Evolutionary conservation across 2,888 invertebrate species (phyloP), one percentile per base, ranked within the genome.

Genomic region (Leptothorax acervorum): DNA sequence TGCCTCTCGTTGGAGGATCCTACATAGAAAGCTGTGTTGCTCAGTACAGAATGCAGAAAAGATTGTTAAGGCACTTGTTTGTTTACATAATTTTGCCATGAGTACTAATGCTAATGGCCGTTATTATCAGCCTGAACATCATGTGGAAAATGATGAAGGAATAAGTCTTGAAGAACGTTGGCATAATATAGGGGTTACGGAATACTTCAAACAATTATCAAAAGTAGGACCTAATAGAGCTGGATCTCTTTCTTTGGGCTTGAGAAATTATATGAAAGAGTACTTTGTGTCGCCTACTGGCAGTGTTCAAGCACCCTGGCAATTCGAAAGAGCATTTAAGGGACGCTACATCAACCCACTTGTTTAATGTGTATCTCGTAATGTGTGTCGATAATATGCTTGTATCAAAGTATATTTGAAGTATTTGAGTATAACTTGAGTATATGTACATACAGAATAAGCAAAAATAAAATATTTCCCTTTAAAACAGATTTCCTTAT

Each of bases 41-140:
- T 65, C 65, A 15, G 42, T 65, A 45, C 4, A 65, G 9, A 65
- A 65, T 45, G 42, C 65, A 45, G 45, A 65, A 65, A 45, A n/a
- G 6, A 65, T 65, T 45, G 45, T 15, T 65, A 65, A 65, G 45
- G 65, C 39, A 65, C n/a, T 65, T 65, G 12, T 65, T 1, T 65
- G 65, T 28, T 65, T 65, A 23, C 65, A 65, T 6, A 65, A 65
- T 65, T 65, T 42, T n/a, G 15, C 28, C 4, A 65, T 65, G 45
- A 65, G 6, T 23, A 3, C 5, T 45, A 65, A 65, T 39, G 18
- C 39, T 45, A 65, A 42, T 65, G n/a, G 5, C 28, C 42, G 45
- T 45, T 65, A 65, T 65, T 65, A 0, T 28, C 12, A 2, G 2
- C 23, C 12, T 65, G 45, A 63, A 42, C 9, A 2, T 63, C 15